These are phyloP conservation scores for Ariopsis seemanni DNA, from an alignment of 2,113 vertebrate species.

Conservation along the genomic window DNA sequence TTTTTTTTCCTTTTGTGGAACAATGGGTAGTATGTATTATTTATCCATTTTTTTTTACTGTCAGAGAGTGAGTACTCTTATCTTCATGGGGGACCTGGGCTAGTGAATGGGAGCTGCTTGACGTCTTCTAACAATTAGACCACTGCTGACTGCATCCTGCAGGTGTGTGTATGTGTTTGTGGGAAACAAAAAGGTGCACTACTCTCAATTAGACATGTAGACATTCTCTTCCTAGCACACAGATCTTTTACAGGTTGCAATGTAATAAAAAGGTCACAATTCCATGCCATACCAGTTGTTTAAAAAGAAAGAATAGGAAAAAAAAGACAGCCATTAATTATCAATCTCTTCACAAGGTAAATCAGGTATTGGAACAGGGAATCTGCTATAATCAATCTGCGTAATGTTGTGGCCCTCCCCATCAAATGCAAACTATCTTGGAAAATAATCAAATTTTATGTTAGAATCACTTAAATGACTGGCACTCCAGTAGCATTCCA, in stretches of 20 bases:
- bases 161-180: conserved; percentile 42
- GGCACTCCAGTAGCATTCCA: not conserved
- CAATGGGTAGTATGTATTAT: conserved; percentile 22
- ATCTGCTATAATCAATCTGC: not conserved
- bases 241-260: conserved; percentile 24
- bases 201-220: not conserved
- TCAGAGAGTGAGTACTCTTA: conserved; percentile 24
- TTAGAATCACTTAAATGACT: not conserved
- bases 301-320: not conserved
- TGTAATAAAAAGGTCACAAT: not conserved
- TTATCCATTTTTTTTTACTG: conserved; percentile 26
- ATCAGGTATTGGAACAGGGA: not conserved
- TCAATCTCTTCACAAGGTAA: not conserved
- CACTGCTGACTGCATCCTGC: conserved; percentile 40
- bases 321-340: not conserved
- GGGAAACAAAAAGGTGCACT: conserved; percentile 20
- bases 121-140: conserved; percentile 50
- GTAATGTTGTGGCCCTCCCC: not conserved
- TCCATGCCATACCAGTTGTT: not conserved
- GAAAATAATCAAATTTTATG: not conserved
- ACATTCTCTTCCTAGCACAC: conserved; percentile 22
- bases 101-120: conserved; percentile 14
- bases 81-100: conserved; percentile 15
- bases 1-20: not conserved
- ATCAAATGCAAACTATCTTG: not conserved